Evolutionary conservation across 2,797 vertebrate genomes (phyloP).

Genomic region (Sebastes minor): DNA sequence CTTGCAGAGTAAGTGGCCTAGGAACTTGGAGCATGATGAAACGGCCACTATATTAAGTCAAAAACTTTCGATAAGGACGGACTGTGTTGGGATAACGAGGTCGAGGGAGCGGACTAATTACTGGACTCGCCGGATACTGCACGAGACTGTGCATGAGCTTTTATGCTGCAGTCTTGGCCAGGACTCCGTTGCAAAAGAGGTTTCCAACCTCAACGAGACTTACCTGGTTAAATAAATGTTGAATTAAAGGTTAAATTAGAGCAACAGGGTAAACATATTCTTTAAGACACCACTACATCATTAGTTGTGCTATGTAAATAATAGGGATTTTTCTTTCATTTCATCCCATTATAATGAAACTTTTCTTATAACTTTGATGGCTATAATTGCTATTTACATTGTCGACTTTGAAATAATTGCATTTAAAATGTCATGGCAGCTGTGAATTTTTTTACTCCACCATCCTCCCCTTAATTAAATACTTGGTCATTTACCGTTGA

Average conservation of each 20-base stretch:
- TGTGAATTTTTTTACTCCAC: no score
- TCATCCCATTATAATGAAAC: neutral
- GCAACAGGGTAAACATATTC: neutral
- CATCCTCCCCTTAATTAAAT: neutral
- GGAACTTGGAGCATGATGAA: no score
- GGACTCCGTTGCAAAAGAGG: no score
- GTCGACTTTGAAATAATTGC: neutral
- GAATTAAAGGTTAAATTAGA: neutral
- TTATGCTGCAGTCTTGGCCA: neutral
- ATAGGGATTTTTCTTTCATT: neutral
- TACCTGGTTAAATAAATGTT: neutral
- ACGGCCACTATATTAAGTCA: no score
- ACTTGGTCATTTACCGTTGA: neutral
- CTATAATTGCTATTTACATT: neutral
- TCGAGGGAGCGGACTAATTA: no score
- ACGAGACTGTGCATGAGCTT: neutral
- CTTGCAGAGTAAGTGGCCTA: no score
- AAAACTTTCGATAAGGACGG: no score
- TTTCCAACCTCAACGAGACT: no score
- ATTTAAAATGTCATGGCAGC: neutral
- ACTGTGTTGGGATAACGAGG: no score
- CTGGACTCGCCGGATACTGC: no score
- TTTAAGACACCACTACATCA: neutral
- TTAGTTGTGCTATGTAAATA: neutral
- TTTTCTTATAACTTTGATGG: neutral